These are phyloP conservation scores for Nesidiocoris tenuis DNA, from an alignment of 2,888 invertebrate genomes.

Conservation along the genomic window DNA sequence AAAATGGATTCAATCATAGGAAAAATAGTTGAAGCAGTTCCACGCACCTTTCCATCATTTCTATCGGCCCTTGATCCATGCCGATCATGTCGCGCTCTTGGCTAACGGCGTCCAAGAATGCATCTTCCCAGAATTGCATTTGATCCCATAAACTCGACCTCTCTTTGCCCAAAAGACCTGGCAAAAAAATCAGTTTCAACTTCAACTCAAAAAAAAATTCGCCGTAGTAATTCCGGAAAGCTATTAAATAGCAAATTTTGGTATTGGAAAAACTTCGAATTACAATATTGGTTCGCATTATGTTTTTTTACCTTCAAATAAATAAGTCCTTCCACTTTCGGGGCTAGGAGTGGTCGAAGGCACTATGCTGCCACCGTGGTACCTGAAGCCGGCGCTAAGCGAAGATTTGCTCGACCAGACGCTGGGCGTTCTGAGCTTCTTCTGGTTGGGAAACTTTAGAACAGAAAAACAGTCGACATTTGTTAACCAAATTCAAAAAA, in stretches of 20 bases:
- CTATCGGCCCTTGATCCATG: constrained; percentile 98
- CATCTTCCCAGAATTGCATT: constrained; percentile 99
- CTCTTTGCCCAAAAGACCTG: constrained; percentile 67
- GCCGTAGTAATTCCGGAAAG: not conserved
- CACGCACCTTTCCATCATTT: constrained; percentile 98
- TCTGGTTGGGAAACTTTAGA: constrained; percentile 65
- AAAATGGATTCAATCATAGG: constrained; percentile 2
- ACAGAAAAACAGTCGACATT: constrained; percentile 4
- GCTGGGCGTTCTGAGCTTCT: constrained; percentile 80
- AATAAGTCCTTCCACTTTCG: constrained; percentile 82
- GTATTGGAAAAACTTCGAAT: too few species aligned
- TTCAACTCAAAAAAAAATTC: too few species aligned
- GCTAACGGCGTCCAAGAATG: constrained; percentile 93
- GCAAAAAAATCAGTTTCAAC: too few species aligned
- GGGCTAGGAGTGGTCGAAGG: constrained; percentile 83
- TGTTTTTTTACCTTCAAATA: constrained; percentile 79
- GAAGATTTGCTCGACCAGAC: constrained; percentile 92
- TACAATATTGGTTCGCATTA: too few species aligned
- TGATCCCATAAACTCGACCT: constrained; percentile 93
- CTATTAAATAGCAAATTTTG: not conserved
- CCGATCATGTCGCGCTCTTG: constrained; percentile 99
- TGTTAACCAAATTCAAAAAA: too few species aligned
- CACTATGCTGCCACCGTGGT: constrained; percentile 81
- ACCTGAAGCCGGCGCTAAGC: constrained; percentile 80
- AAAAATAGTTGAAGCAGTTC: not conserved